Percentiles rank a stretch among this genome's conserved stretches.
These are phyloP conservation scores for Cephus rjabovi DNA, from an alignment of 2,888 invertebrate species.

Conservation along the genomic window DNA sequence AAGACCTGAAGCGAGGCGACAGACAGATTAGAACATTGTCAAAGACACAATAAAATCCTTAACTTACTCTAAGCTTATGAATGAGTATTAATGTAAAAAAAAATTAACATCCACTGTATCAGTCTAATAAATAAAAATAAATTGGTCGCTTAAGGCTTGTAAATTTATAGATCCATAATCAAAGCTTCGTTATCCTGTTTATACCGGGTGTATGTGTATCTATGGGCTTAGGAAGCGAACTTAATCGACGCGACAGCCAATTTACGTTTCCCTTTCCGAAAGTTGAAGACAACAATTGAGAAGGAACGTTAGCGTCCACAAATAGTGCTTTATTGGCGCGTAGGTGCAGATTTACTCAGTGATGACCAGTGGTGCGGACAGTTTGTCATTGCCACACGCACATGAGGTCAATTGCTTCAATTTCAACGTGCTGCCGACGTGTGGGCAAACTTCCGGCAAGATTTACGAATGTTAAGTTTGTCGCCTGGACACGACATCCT, in stretches of 20 bases:
- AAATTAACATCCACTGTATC: not conserved
- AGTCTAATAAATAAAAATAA: not conserved
- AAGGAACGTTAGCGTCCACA: conserved; percentile 6
- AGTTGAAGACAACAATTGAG: conserved; percentile 1
- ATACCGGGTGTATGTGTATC: not conserved
- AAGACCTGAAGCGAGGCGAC: not conserved
- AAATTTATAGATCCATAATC: not conserved
- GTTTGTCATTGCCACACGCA: not conserved
- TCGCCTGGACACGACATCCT: conserved; percentile 1
- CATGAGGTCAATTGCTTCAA: conserved; percentile 39
- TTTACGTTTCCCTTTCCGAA: conserved; percentile 1
- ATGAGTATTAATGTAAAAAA: not conserved
- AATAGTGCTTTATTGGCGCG: conserved; percentile 28
- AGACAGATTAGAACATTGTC: not conserved
- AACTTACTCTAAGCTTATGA: not conserved
- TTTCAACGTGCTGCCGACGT: conserved; percentile 34
- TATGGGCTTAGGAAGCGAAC: not conserved
- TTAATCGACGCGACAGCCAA: not conserved
- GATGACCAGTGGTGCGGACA: not conserved
- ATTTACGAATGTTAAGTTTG: conserved; percentile 26
- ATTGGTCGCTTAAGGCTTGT: not conserved
- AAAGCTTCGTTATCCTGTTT: not conserved
- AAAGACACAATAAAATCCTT: not conserved
- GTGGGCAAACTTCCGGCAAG: conserved; percentile 49
- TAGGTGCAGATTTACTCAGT: conserved; percentile 24